Base-by-base conservation (phyloP, 2,113 vertebrate genomes). In the Tinamus guttatus region DNA sequence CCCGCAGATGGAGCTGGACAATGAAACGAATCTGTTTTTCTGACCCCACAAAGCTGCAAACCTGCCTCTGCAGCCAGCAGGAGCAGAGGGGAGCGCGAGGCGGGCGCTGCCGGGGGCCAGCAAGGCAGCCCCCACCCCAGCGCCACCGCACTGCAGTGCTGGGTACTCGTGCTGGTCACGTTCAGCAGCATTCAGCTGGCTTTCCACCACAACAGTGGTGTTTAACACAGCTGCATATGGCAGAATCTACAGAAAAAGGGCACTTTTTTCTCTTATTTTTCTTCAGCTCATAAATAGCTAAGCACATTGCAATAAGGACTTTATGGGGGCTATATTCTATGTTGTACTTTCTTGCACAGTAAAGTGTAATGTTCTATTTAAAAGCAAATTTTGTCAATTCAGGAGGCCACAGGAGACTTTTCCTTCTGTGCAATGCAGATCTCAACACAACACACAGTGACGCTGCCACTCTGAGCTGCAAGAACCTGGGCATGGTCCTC, bases 381-480 rank as follows among this genome's bases (percentile, higher is more conserved):
- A 59, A 54, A n/a, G 7, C 30, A n/a, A 45, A 38, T 40, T 51
- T 4, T 52, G 15, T 10, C 40, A 34, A 18, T 63, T 80, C 22
- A 73, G 36, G 14, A 1, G 18, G 52, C 58, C 40, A 25, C 2
- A 36, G 62, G 60, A 0, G 19, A 67, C 10, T 18, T 12, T 22
- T 49, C 17, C 5, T 18, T 1, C 2, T 8, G 19, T 3, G 18
- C 15, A n/a, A 11, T 18, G 12, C 28, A 51, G 43, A 34, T 52
- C 1, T 3, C 21, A 18, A n/a, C 27, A 1, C 5, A 2, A 0
- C 0, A 11, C 3, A 9, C 4, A 4, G 40, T 17, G 65, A 62
- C 20, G 8, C 21, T 47, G 45, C 58, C 19, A 32, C 36, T 34
- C 41, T 14, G 40, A 38, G 74, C 28, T 59, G 24, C 28, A 49